Base-by-base conservation (phyloP, 1,140 invertebrate species). In the Lepidurus couesii region DNA sequence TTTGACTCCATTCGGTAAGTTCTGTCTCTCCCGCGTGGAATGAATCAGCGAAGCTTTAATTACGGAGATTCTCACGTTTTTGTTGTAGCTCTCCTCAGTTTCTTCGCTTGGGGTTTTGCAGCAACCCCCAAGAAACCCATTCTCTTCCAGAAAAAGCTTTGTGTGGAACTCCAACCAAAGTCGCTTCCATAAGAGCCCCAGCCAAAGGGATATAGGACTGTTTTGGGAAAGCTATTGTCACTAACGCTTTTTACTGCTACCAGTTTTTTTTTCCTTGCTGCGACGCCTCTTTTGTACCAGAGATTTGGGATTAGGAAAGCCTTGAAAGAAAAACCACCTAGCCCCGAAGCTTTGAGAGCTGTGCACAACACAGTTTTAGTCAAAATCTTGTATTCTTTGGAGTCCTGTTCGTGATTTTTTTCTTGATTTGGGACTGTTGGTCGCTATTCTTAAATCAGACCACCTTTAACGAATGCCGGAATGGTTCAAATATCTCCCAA, bases 1-100 rank as follows among this genome's bases (percentile, higher is more conserved):
- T 65, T 65, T 65, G 53, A 21, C 53, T 65, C 53, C 21, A 21
- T 13, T 65, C 21, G 21, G 16, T 65, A 65, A 13, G 53, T 65
- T 21, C 21, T 65, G 16, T 47, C 45, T 65, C 21, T 7, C 7
- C 53, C 3, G 16, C 53, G 13, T 65, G 53, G 21, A 65, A 65
- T 65, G 53, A 16, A 65, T 65, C 53, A 65, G 53, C 53, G 53
- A 65, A 65, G 53, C 53, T 65, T 65, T 65, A 65, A 65, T 65
- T 65, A 65, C 16, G 53, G 8, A 65, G 53, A 65, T 65, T 65
- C 53, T 65, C 53, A 65, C 53, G 53, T 65, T 65, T 65, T 65
- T 65, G 53, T 65, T 65, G 53, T 65, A 9, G 16, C 53, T 13
- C 16, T 21, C 21, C 53, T 16, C 21, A 65, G 53, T 11, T 65